These are phyloP conservation scores for Eucera pruinosa DNA, from an alignment of 2,888 invertebrate species.

Conservation along the genomic window DNA sequence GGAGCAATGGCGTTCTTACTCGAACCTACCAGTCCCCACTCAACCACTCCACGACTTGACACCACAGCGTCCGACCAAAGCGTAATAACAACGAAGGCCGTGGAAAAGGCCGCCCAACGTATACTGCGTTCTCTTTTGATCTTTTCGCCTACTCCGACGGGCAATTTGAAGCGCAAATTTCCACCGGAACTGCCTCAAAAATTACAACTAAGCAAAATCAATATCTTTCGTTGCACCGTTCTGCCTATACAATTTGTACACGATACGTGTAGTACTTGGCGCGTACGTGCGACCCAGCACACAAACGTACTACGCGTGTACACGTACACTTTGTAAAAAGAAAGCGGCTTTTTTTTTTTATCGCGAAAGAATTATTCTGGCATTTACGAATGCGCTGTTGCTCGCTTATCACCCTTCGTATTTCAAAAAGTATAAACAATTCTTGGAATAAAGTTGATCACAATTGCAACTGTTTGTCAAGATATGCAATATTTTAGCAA, in stretches of 20 bases:
- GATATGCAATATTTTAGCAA: conserved; percentile 35
- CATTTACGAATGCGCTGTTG: background rate
- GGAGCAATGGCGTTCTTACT: conserved; percentile 53
- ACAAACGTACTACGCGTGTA: too few relatives aligned
- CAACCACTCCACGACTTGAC: too few relatives aligned
- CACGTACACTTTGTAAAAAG: too few relatives aligned
- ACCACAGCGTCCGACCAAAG: conserved; percentile 23
- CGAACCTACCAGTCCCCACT: too few relatives aligned
- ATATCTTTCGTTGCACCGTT: background rate
- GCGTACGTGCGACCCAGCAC: background rate
- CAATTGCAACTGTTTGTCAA: too few relatives aligned
- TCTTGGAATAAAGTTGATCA: conserved; percentile 31
- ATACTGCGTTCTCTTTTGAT: conserved; percentile 28
- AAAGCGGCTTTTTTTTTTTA: background rate
- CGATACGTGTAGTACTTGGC: background rate
- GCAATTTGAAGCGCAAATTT: conserved; percentile 13
- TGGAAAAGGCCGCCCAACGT: conserved; percentile 60
- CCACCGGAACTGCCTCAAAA: too few relatives aligned
- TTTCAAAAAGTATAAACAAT: conserved; percentile 11
- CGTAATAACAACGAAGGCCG: conserved; percentile 55
- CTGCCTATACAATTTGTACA: background rate
- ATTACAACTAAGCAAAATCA: too few relatives aligned
- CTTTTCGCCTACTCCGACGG: conserved; percentile 15
- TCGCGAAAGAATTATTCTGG: conserved; percentile 10
- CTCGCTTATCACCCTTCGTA: conserved; percentile 1